Conservation (phyloP, 1,140 invertebrate genomes). For the Polyergus mexicanus region DNA sequence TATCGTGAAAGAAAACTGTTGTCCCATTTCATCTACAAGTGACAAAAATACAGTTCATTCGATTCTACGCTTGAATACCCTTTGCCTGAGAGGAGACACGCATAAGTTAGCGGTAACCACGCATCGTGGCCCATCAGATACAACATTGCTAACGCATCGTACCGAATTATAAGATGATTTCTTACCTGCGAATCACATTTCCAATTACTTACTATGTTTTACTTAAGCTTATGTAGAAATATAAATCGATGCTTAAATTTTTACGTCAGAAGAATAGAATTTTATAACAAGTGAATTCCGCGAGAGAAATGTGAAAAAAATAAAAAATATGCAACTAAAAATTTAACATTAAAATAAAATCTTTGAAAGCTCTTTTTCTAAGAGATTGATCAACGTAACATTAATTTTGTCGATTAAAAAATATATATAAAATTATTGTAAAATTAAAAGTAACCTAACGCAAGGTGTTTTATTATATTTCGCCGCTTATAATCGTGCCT, state of each 20-base stretch:
- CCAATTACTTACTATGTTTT: too few species aligned
- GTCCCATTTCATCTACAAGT: background rate
- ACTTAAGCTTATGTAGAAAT: background rate
- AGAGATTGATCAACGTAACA: background rate
- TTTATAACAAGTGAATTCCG: background rate
- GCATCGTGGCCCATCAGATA: slow-evolving; percentile 65
- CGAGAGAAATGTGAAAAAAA: background rate
- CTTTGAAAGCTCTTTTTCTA: background rate
- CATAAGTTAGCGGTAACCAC: slow-evolving; percentile 76
- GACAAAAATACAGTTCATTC: background rate
- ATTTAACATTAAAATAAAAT: background rate
- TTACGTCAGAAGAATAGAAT: background rate
- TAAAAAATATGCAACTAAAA: background rate
- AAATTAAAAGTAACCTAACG: too few species aligned
- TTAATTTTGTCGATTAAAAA: too few species aligned
- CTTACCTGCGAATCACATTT: background rate
- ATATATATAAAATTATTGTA: too few species aligned
- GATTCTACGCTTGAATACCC: slow-evolving; percentile 64
- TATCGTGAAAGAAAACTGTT: background rate
- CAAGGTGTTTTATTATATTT: background rate
- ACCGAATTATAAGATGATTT: slow-evolving; percentile 22
- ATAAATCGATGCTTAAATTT: background rate
- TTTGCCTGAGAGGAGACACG: slow-evolving; percentile 38
- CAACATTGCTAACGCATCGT: slow-evolving; percentile 23
- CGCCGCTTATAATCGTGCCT: background rate